A percentile compares a stretch with the other conserved stretches of the same genome.
phyloP scores from a whole-genome alignment of 2,888 invertebrate genomes.

The Macaria notata region DNA sequence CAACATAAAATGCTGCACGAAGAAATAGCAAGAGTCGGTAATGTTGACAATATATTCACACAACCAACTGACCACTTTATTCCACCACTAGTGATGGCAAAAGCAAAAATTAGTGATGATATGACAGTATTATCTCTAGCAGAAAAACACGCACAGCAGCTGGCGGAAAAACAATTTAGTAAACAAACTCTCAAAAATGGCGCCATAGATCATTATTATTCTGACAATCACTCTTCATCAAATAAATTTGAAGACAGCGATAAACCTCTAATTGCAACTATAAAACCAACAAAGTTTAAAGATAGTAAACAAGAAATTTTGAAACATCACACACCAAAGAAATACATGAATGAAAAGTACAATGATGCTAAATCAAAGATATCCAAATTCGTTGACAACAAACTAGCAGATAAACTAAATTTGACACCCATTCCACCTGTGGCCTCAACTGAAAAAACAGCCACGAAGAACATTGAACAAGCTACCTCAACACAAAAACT shows the following conservation, averaged over 20 bases:
- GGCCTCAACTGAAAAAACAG: slow-evolving; percentile 29
- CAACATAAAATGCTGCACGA: slow-evolving; percentile 72
- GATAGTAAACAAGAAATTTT: slow-evolving; percentile 50
- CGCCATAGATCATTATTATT: slow-evolving; percentile 18
- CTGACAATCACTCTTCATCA: slow-evolving; percentile 3
- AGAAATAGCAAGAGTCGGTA: slow-evolving; percentile 69
- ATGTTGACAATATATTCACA: slow-evolving; percentile 72
- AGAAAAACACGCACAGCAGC: slow-evolving; percentile 74
- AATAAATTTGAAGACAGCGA: slow-evolving; percentile 21
- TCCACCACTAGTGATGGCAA: slow-evolving; percentile 78
- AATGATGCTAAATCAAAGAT: slow-evolving; percentile 53
- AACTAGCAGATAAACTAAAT: slow-evolving; percentile 38
- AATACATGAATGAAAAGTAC: slow-evolving; percentile 58
- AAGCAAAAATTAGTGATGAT: slow-evolving; percentile 74
- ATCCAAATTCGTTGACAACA: slow-evolving; percentile 40
- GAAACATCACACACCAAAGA: slow-evolving; percentile 60
- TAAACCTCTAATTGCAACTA: slow-evolving; percentile 36
- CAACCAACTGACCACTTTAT: slow-evolving; percentile 78
- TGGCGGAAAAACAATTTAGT: slow-evolving; percentile 55
- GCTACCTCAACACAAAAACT: slow-evolving; percentile 27
- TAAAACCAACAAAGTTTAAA: slow-evolving; percentile 35
- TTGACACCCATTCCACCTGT: slow-evolving; percentile 23
- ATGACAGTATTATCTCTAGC: slow-evolving; percentile 76
- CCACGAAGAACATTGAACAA: slow-evolving; percentile 26
- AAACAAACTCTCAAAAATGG: slow-evolving; percentile 42